Conservation (phyloP, 2,888 invertebrate genomes). For the Ectemnius continuus region DNA sequence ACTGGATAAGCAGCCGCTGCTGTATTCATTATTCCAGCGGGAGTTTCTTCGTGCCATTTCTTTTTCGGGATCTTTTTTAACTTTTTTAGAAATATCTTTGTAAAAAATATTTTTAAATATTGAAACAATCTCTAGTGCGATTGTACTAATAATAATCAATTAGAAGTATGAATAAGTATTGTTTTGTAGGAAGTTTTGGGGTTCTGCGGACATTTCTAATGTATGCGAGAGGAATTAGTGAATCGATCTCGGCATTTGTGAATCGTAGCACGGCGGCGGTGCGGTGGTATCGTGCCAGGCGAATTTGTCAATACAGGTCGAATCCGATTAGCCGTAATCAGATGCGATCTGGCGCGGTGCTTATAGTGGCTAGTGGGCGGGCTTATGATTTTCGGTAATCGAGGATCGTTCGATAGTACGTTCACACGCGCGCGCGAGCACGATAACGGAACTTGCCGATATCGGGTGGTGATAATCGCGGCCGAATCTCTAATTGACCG, state of each 20-base stretch:
- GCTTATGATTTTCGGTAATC: slow-evolving; percentile 6
- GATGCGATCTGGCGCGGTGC: slow-evolving; percentile 27
- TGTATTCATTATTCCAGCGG: too few species aligned
- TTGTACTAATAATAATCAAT: too few species aligned
- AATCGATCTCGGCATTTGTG: slow-evolving; percentile 17
- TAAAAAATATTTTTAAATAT: too few species aligned
- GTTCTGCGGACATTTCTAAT: background rate
- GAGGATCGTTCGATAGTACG: slow-evolving; percentile 5
- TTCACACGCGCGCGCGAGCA: background rate
- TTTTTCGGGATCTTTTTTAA: too few species aligned
- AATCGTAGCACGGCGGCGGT: slow-evolving; percentile 41
- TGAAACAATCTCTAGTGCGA: too few species aligned
- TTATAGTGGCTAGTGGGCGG: background rate
- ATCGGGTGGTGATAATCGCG: background rate
- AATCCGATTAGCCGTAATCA: slow-evolving; percentile 49
- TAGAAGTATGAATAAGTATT: too few species aligned
- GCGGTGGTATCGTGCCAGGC: slow-evolving; percentile 47
- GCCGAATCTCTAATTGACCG: slow-evolving; percentile 4
- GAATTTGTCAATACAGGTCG: slow-evolving; percentile 72
- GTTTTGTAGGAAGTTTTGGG: too few species aligned
- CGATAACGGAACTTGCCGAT: slow-evolving; percentile 5
- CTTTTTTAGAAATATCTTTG: too few species aligned
- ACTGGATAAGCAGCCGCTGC: too few species aligned
- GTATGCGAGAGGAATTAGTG: background rate
- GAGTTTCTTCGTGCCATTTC: too few species aligned